Percentiles rank a stretch among this genome's conserved stretches.
Evolutionary conservation across 2,113 vertebrate species (phyloP).

Genomic region (Paradisaea rubra): DNA sequence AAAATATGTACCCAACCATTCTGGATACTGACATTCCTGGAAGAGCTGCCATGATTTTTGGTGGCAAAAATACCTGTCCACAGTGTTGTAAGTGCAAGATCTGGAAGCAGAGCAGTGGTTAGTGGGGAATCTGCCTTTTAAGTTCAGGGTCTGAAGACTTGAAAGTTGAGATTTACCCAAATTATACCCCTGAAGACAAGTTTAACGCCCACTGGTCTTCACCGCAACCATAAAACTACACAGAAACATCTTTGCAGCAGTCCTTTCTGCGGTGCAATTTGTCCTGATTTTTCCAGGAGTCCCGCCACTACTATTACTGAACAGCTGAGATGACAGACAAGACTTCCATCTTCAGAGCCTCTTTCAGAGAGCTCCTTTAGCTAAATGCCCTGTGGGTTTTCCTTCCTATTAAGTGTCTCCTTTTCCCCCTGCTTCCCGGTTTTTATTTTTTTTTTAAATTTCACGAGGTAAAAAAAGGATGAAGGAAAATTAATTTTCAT

Average conservation of each 20-base stretch:
- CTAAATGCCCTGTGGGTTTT: constrained; percentile 29
- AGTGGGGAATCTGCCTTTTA: neutral
- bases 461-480: neutral
- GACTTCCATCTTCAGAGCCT: constrained; percentile 24
- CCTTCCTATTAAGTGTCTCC: neutral
- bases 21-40: neutral
- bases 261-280: neutral
- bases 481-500: constrained; percentile 62
- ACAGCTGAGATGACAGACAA: constrained; percentile 54
- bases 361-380: constrained; percentile 31
- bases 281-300: constrained; percentile 25
- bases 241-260: neutral
- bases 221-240: constrained; percentile 12
- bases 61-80: constrained; percentile 9
- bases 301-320: neutral
- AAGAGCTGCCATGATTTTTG: constrained; percentile 1
- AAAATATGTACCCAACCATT: neutral
- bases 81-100: neutral
- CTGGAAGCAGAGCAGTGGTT: neutral
- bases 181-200: constrained; percentile 30
- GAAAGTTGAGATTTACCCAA: constrained; percentile 36
- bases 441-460: neutral
- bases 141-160: neutral
- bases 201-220: neutral
- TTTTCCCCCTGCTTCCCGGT: rapidly evolving